These are phyloP conservation scores for Andricus grossulariae DNA, from an alignment of 1,140 invertebrate species.

Conservation along the genomic window DNA sequence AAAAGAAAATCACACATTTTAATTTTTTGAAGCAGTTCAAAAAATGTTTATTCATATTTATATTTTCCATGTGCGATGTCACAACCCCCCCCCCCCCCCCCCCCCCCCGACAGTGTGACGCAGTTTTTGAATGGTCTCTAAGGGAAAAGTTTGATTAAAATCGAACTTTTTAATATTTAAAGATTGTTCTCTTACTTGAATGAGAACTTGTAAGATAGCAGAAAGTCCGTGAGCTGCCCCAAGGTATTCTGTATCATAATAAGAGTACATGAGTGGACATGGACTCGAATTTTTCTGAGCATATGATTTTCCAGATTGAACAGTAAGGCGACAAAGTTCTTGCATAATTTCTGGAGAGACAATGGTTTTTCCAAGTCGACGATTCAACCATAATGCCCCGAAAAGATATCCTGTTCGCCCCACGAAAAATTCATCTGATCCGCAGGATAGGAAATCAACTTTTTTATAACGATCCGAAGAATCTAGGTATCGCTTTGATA, in stretches of 20 bases:
- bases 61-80: too few species aligned
- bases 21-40: too few species aligned
- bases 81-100: too few species aligned
- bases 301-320: conserved; percentile 84
- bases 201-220: conserved; percentile 80
- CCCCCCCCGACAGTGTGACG: too few species aligned
- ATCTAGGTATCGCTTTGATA: conserved; percentile 68
- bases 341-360: conserved; percentile 77
- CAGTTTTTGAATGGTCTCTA: too few species aligned
- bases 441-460: conserved; percentile 81
- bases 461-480: conserved; percentile 72
- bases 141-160: too few species aligned
- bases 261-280: conserved; percentile 89
- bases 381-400: conserved; percentile 84
- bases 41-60: too few species aligned
- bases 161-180: too few species aligned
- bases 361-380: conserved; percentile 74
- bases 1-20: too few species aligned
- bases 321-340: conserved; percentile 81
- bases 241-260: conserved; percentile 90
- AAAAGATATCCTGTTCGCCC: conserved; percentile 88
- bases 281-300: conserved; percentile 77
- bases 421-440: conserved; percentile 90
- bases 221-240: conserved; percentile 88
- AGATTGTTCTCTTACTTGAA: conserved; percentile 60